Conservation (phyloP, 2,797 vertebrate genomes). For the Micrastur ruficollis region DNA sequence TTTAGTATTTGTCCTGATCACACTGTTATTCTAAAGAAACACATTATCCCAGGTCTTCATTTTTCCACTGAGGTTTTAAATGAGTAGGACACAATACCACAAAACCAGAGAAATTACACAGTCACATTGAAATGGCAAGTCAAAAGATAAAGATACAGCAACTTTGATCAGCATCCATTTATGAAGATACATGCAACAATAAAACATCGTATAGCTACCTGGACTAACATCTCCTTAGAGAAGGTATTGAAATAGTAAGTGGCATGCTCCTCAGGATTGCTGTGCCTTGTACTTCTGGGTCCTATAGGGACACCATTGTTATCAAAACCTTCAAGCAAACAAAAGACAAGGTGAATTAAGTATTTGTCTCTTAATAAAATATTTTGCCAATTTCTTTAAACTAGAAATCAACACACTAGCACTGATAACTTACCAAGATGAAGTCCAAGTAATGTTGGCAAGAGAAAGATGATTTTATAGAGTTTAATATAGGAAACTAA, state of each 20-base stretch:
- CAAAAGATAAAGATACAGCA: background rate
- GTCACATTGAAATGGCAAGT: background rate
- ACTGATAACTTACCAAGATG: conserved; percentile 86
- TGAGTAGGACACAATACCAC: background rate
- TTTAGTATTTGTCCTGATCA: background rate
- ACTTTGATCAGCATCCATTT: background rate
- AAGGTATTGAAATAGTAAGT: conserved; percentile 94
- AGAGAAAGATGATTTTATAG: conserved; percentile 79
- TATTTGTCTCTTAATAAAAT: background rate
- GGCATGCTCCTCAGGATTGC: conserved; percentile 95
- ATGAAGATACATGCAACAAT: background rate
- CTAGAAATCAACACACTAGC: conserved; percentile 51
- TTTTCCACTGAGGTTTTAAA: background rate
- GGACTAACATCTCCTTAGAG: conserved; percentile 95
- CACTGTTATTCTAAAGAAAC: background rate
- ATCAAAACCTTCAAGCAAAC: conserved; percentile 87
- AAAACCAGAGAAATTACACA: background rate
- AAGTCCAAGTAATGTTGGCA: conserved; percentile 82
- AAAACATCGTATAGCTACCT: conserved; percentile 77
- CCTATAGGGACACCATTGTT: conserved; percentile 91
- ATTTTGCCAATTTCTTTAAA: conserved; percentile 58
- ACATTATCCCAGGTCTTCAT: background rate
- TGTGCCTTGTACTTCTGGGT: conserved; percentile 92
- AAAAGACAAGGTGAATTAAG: conserved; percentile 56
- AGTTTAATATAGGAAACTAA: conserved; percentile 75